Evolutionary conservation across 2,888 invertebrate species (phyloP).

Genomic region (Nomada hirtipes): DNA sequence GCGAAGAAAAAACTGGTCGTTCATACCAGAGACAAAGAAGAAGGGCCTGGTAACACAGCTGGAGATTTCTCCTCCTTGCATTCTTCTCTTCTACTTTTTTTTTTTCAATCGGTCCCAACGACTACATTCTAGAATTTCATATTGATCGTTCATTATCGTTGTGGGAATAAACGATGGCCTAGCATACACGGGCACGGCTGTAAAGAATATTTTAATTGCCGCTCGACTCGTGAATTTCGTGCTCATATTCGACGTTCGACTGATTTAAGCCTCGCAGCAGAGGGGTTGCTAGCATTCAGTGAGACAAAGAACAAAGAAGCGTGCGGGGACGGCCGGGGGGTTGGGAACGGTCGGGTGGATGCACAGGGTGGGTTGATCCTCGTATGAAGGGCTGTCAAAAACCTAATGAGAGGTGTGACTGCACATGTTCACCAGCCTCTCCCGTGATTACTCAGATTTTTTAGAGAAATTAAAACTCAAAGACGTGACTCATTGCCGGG

Average conservation of each 20-base stretch:
- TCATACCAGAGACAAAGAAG: neutral
- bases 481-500: slow-evolving; percentile 74
- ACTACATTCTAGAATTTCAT: slow-evolving; percentile 53
- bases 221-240: slow-evolving; percentile 75
- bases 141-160: slow-evolving; percentile 65
- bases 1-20: neutral
- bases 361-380: slow-evolving; percentile 82
- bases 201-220: slow-evolving; percentile 79
- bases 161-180: slow-evolving; percentile 66
- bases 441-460: slow-evolving; percentile 77
- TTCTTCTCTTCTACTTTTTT: neutral
- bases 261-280: slow-evolving; percentile 75
- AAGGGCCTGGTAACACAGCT: slow-evolving; percentile 17
- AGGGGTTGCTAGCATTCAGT: slow-evolving; percentile 79
- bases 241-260: slow-evolving; percentile 76
- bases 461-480: slow-evolving; percentile 77
- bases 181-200: slow-evolving; percentile 47
- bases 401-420: slow-evolving; percentile 85
- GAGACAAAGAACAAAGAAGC: slow-evolving; percentile 82
- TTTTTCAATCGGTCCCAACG: slow-evolving; percentile 37
- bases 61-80: slow-evolving; percentile 27
- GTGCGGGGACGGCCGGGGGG: slow-evolving; percentile 70
- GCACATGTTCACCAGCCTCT: slow-evolving; percentile 82
- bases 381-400: slow-evolving; percentile 84
- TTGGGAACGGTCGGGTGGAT: slow-evolving; percentile 75